Base-by-base conservation (phyloP, 2,888 invertebrate species). In the Meiosimyza platycephala region DNA sequence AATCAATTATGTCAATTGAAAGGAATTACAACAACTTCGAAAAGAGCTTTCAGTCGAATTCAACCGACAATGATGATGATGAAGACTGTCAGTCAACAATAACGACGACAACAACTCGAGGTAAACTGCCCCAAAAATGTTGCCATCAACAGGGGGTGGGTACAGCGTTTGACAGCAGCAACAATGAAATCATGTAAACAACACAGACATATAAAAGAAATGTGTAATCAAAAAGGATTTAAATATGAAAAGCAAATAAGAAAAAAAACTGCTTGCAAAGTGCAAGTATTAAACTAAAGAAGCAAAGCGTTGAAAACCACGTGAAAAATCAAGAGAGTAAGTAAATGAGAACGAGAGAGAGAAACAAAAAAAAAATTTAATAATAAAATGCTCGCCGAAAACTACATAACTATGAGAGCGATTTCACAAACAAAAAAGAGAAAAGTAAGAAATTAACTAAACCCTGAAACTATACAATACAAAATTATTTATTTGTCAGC, bases 1-100 rank as follows among this genome's bases (percentile, higher is more conserved):
- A 85, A 84, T 83, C 83, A 84, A 83, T 84, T 83, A 82, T 82
- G 81, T 79, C 85, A 84, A 84, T 83, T 84, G 83, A 79, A 79
- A 74, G 73, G 52, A 28, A 63, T 62, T 65, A 68, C 59, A 62
- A 71, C 57, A 54, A 67, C 47, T n/a, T 57, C 22, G 48, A 40
- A 40, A 40, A 40, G 59, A 69, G 67, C 67, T 67, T 47, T 57
- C 66, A 66, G 54, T 66, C 40, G 54, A 54, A 55, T 47, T 57
- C 67, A 57, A 66, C 50, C 47, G 48, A 57, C 33, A 62, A 65
- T 28, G n/a, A 68, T 15, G 57, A 71, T 16, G 40, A 57, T 59
- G 60, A 51, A 16, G 60, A 69, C 68, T 47, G 68, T 69, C 50
- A 69, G 59, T 69, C 74, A 74, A 78, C 77, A 80, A 77, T 74